Base-by-base conservation (phyloP, 2,113 vertebrate genomes). In the Pseudopipra pipra region DNA sequence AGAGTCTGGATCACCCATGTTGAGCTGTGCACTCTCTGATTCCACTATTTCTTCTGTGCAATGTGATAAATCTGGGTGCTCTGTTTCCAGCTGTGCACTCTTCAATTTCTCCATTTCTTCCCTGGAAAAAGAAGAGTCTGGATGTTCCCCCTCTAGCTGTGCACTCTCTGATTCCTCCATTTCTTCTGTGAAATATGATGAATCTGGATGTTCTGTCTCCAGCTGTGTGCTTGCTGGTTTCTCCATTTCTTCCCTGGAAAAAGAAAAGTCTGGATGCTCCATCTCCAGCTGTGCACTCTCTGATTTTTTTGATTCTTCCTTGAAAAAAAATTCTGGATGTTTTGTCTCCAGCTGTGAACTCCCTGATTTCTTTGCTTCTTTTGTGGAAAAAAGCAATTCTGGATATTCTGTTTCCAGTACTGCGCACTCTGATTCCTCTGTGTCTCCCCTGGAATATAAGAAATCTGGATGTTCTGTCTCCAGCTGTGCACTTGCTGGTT, bases 381-480 rank as follows among this genome's bases (percentile, higher is more conserved):
- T 37, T 9, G 5, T 63, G 37, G 58, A 76, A 73, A 51, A 91
- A 12, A 30, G 46, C 16, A 83, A 15, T 47, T 86, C 89, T 67
- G 85, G 89, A 37, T 66, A 27, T 4, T 95, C 24, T 2, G 11
- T 44, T 14, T 91, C 59, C 2, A 12, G 14, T 24, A n/a, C 2
- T 31, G 12, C 37, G 37, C 14, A 62, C 17, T 54, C 43, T 3
- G 3, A 58, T 72, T 35, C n/a, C 24, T 54, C 43, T 14, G 4
- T 58, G 92, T 85, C 56, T 70, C 44, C 56, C 8, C 5, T 75
- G 52, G 46, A 28, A 54, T 58, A 67, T 24, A 47, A 89, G 25
- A 89, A 59, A 67, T 86, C 85, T 76, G 85, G 68, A 51, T 59
- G 22, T 14, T 89, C 75, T 27, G 7, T 67, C 41, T 95, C 87